phyloP scores from a whole-genome alignment of 2,797 vertebrate genomes.

The Amblyopsis hoosieri region DNA sequence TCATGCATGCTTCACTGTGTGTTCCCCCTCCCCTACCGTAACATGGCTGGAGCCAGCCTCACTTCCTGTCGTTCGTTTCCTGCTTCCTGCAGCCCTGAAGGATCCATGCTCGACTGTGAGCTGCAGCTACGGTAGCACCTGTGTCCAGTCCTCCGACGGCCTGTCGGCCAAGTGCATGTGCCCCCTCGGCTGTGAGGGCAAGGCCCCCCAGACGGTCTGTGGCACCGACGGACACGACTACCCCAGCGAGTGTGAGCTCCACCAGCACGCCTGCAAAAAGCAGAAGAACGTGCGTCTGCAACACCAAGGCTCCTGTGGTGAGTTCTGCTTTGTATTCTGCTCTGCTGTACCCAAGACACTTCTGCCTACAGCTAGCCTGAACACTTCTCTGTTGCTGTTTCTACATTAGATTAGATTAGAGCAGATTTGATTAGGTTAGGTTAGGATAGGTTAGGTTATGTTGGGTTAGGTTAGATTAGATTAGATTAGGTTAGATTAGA shows the following conservation, averaged over 20 bases:
- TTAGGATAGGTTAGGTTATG: no score
- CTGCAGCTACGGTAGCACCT: slow-evolving; percentile 95
- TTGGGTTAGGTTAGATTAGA: no score
- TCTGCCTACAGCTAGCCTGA: background rate
- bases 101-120: slow-evolving; percentile 89
- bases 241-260: slow-evolving; percentile 86
- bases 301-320: slow-evolving; percentile 87
- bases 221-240: slow-evolving; percentile 93
- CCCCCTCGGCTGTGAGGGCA: slow-evolving; percentile 79
- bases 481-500: no score
- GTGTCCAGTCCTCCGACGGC: slow-evolving; percentile 85
- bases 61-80: slow-evolving; percentile 15
- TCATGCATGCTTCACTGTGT: slow-evolving; percentile 4
- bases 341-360: background rate
- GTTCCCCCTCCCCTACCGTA: background rate
- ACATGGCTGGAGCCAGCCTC: slow-evolving; percentile 2
- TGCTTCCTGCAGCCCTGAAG: slow-evolving; percentile 80
- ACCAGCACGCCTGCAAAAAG: slow-evolving; percentile 86
- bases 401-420: background rate
- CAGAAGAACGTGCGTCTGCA: slow-evolving; percentile 89
- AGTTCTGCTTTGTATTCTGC: slow-evolving; percentile 48
- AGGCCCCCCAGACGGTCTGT: slow-evolving; percentile 78
- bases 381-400: slow-evolving; percentile 11
- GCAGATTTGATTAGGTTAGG: no score
- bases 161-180: slow-evolving; percentile 89